Conservation (phyloP, 2,888 invertebrate species). For the Tipula helvola region DNA sequence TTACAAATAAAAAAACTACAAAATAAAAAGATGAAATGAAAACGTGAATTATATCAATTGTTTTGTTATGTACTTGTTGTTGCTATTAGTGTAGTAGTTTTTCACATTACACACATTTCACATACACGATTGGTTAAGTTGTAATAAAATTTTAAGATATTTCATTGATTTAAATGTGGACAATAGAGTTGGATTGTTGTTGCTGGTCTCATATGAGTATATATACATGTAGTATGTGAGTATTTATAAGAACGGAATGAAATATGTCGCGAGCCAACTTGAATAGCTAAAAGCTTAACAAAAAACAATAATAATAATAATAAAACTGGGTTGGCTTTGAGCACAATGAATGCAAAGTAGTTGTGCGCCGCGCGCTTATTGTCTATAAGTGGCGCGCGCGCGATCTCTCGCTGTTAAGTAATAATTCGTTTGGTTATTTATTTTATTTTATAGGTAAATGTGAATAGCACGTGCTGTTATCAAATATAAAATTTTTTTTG, state of each 20-base stretch:
- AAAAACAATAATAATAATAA: background rate
- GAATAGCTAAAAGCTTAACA: background rate
- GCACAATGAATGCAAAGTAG: background rate
- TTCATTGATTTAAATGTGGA: background rate
- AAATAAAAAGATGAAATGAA: background rate
- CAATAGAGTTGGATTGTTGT: background rate
- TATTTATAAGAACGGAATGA: background rate
- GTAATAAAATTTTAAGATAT: background rate
- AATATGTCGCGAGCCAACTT: slow-evolving; percentile 4
- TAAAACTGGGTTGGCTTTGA: background rate
- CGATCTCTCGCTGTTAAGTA: background rate
- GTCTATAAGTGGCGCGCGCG: background rate
- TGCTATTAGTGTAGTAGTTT: background rate
- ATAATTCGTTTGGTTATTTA: background rate
- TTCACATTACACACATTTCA: slow-evolving; percentile 4
- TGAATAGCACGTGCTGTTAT: background rate
- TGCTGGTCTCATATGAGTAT: background rate
- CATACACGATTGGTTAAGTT: slow-evolving; percentile 4
- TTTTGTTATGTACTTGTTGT: background rate
- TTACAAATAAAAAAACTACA: background rate
- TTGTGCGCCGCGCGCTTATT: background rate
- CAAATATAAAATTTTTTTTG: background rate
- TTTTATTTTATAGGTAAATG: background rate
- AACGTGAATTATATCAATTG: slow-evolving; percentile 4
- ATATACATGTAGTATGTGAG: background rate